Percentiles rank a stretch among this genome's conserved stretches.
phyloP scores from a whole-genome alignment of 1,140 invertebrate species.

The Babylonia areolata region DNA sequence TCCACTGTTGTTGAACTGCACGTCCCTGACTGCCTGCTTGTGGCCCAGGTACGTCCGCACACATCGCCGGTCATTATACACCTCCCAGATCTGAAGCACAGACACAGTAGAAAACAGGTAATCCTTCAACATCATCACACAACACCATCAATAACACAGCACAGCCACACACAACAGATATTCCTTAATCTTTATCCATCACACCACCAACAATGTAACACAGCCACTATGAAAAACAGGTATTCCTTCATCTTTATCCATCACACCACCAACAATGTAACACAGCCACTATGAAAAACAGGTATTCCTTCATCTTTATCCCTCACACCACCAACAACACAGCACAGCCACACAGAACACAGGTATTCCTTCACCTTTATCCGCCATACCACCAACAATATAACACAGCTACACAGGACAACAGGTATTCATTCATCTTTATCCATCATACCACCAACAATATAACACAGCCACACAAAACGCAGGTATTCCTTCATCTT shows the following conservation, averaged over 20 bases:
- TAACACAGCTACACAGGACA: neutral
- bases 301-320: no score
- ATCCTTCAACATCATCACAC: no score
- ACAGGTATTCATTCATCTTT: no score
- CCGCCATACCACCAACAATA: neutral
- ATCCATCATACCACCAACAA: neutral
- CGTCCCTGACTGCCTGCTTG: constrained; percentile 96
- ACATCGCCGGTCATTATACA: constrained; percentile 95
- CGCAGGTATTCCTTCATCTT: no score
- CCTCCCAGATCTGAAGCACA: constrained; percentile 91
- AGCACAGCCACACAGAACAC: neutral
- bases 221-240: no score
- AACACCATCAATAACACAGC: neutral
- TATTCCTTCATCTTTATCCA: neutral
- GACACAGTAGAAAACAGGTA: no score
- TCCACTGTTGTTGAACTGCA: constrained; percentile 96
- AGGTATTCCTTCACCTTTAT: no score
- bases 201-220: neutral
- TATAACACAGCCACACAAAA: neutral
- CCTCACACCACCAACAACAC: neutral
- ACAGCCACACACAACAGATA: no score
- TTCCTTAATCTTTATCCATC: neutral
- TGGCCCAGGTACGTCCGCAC: constrained; percentile 98
- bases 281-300: neutral
- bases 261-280: neutral